Base-by-base conservation (phyloP, 2,113 vertebrate genomes). In the Desmodus rotundus region DNA sequence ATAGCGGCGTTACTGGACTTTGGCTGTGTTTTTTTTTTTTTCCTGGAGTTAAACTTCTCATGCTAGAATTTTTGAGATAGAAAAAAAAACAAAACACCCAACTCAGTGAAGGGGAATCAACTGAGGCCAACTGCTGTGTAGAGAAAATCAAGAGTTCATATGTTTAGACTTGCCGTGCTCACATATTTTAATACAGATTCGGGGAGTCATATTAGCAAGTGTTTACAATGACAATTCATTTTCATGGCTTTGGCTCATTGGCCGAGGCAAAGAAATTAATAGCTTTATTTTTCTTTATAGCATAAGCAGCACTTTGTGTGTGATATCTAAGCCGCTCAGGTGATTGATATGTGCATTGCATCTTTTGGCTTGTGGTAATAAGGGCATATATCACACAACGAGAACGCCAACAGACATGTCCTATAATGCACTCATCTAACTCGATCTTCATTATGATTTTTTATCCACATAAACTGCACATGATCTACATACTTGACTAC, bases 251-350 rank as follows among this genome's bases (percentile, higher is more conserved):
- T 74, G 63, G 85, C 77, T 98, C 86, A 95, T 97, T 95, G 61
- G 89, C 41, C 16, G 58, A 97, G 93, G 92, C 54, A 96, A 91
- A 96, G 95, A 97, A 10, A 76, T 97, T 80, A 96, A 96, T 95
- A 94, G 65, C 80, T 94, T 95, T 68, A 96, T 96, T 97, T 97
- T 83, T 87, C 91, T 98, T 97, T 95, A 89, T 84, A 81, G 80
- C 47, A 65, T 41, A 22, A 98, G 72, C 96, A 89, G 83, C 47
- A 63, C 84, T 97, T 89, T 89, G 12, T 84, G 47, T 78, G 31
- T 96, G 87, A 73, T 80, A 9, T 67, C 15, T 94, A 91, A 91
- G 68, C 82, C 67, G 96, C 26, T 86, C 67, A 20, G 22, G 43
- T 95, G 94, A 97, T 74, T 41, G 65, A 98, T 98, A 52, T 56